Evolutionary conservation across 2,113 vertebrate species (phyloP), one percentile per base, ranked within the genome.

Genomic region (Glaucidium brasilianum): DNA sequence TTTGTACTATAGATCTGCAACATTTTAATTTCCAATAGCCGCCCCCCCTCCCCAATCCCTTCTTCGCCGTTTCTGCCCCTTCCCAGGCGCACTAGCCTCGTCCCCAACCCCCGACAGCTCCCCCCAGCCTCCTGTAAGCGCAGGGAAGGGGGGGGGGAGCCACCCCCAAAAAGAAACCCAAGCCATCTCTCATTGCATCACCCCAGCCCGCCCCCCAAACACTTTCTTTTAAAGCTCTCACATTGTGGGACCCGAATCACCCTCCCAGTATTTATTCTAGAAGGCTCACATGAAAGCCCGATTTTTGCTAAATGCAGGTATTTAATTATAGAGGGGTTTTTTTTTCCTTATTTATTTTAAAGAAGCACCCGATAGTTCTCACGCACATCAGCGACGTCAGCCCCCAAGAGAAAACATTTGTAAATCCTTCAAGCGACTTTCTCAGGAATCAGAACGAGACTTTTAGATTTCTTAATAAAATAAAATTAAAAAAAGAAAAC

Each of bases 1-100:
- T 99, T 94, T 99, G 99, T 96, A 97, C 98, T 34, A 99, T 99
- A 96, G 99, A 99, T 97, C 95, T 99, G 78, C 99, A 99, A 30
- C 98, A 98, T 82, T 96, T 99, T 71, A 98, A 98, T 91, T 99
- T 99, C 94, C 99, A 98, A 15, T 98, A 92, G 86, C 60, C 4
- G 14, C 8, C 47, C 43, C 53, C 25, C 9, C 47, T 29, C 23
- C 35, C 18, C 15, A 29, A 6, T 4, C 43, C 15, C 34, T 11
- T 22, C 30, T 22, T 64, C 32, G 11, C 72, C 47, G 7, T 15
- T 78, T 55, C 58, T 88, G 67, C 49, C 81, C 60, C 49, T 69
- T 49, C 43, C 49, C 63, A 47, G 81, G 34, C 5, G 11, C 56
- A 12, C 26, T 56, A 9, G 6, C 34, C 37, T 75, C 66, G 3